These are phyloP conservation scores for Vombatus ursinus DNA, from an alignment of 2,113 vertebrate genomes.

Conservation along the genomic window DNA sequence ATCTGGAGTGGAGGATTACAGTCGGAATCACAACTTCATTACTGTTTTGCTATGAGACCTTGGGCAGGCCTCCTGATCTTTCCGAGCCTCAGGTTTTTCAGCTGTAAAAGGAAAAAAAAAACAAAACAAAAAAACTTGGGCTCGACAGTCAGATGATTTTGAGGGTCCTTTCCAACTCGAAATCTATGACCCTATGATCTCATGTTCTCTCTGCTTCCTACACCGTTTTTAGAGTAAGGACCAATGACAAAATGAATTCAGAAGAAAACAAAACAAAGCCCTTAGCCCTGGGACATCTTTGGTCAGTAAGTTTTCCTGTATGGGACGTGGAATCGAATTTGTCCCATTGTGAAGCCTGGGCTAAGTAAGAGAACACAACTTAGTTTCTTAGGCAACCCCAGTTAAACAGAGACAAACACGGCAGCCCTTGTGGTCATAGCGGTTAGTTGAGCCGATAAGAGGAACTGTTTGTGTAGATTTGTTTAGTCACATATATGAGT, in stretches of 20 bases:
- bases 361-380: slow-evolving; percentile 68
- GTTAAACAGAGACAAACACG: slow-evolving; percentile 78
- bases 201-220: background rate
- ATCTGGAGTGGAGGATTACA: background rate
- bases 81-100: slow-evolving; percentile 52
- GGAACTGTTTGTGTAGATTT: slow-evolving; percentile 70
- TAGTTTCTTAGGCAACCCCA: slow-evolving; percentile 70
- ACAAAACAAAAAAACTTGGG: background rate
- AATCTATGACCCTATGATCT: background rate
- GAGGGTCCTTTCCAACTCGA: background rate
- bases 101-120: slow-evolving; percentile 55
- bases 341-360: slow-evolving; percentile 40
- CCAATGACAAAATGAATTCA: background rate
- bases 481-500: slow-evolving; percentile 58
- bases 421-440: slow-evolving; percentile 55
- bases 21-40: background rate
- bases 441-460: slow-evolving; percentile 73
- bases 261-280: background rate
- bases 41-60: background rate
- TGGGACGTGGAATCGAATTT: slow-evolving; percentile 11
- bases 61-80: slow-evolving; percentile 37
- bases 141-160: background rate
- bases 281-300: background rate
- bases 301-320: background rate
- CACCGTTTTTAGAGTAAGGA: background rate